Base-by-base conservation (phyloP, 2,888 invertebrate species). In the Drosophila vallismaia region DNA sequence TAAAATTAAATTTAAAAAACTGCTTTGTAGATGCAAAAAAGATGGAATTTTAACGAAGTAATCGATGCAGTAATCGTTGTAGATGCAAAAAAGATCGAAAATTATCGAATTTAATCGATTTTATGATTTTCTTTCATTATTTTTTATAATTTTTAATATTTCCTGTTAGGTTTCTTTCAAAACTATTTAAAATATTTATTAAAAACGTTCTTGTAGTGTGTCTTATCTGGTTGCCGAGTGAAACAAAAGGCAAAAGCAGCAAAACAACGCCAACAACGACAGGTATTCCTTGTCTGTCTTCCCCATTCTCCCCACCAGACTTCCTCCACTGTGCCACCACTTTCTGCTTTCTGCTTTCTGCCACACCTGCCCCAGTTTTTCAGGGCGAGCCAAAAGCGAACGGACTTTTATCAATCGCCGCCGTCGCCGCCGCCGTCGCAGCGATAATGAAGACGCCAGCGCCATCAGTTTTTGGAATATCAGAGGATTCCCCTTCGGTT, bases 401-500 rank as follows among this genome's bases (percentile, higher is more conserved):
- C 56, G 71, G 70, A 64, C 73, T 68, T 74, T 83, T 83, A 82
- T 83, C 80, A 82, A 77, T 58, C 40, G 38, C 58, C 72, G 72
- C 59, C 72, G 72, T 46, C 66, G 71, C 42, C 76, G 75, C 33
- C 69, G 69, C 57, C 77, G 63, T 45, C 76, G 51, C 45, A 53
- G 73, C 79, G 89, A 88, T 89, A 89, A 89, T 88, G 75, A 88
- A 89, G 89, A 89, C 89, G 89, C 89, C 89, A 89, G 75, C 84
- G 76, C 76, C 86, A 78, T 86, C 77, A 81, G 79, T 74, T 72
- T 73, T 42, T 53, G 70, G 53, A 44, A 24, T 19, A 44, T 10
- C 44, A 9, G 44, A 10, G 44, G 19, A 19, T 44, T 24, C 44
- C 44, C 44, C 24, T 14, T 19, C 19, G 19, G 0, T 19, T 19